Conservation (phyloP, 2,113 vertebrate genomes). For the Laticauda colubrina region DNA sequence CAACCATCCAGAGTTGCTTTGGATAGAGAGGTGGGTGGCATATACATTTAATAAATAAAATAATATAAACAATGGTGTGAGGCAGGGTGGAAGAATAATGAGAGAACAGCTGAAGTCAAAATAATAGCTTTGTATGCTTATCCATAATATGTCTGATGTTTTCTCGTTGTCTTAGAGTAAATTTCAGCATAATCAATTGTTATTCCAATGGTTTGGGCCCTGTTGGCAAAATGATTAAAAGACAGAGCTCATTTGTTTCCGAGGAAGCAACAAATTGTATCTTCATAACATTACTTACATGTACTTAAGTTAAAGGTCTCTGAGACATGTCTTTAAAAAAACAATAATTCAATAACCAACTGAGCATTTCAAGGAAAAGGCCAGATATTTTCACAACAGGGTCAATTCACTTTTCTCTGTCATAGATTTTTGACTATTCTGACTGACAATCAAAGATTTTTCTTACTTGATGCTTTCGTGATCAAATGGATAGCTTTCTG, state of each 20-base stretch:
- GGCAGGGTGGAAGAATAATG: neutral
- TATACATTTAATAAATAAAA: neutral
- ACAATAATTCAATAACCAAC: neutral
- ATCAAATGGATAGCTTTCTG: neutral
- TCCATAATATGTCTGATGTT: neutral
- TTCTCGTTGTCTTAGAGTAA: neutral
- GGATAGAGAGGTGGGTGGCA: neutral
- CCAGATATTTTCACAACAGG: neutral
- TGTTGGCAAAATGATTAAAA: neutral
- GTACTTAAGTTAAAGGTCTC: neutral
- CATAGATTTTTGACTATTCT: neutral
- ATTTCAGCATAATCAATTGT: neutral
- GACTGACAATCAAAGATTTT: neutral
- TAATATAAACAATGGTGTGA: neutral
- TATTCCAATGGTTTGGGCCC: neutral
- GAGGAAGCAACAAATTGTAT: neutral
- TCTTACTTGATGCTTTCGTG: neutral
- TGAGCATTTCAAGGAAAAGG: neutral
- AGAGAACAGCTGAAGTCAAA: neutral
- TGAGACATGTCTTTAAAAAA: neutral
- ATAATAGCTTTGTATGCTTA: neutral
- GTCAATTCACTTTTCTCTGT: neutral
- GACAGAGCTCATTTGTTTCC: neutral
- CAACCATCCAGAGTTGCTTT: neutral
- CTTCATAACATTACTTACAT: neutral